Evolutionary conservation across 2,113 vertebrate species (phyloP), one percentile per base, ranked within the genome.

Genomic region (Oplegnathus fasciatus): DNA sequence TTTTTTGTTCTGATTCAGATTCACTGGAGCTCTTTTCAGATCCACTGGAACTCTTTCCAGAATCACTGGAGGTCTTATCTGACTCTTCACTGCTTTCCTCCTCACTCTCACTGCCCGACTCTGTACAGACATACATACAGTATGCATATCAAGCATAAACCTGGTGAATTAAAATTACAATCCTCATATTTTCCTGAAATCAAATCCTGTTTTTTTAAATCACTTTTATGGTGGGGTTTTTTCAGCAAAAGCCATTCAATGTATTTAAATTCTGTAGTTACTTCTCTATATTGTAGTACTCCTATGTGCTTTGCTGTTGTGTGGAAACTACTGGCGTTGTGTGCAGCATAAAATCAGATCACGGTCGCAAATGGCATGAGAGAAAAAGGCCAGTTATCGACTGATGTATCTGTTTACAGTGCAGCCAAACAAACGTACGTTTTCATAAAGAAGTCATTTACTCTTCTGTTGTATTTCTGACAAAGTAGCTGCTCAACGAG

Each of bases 21-120:
- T 96, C 95, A 34, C 93, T 94, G 32, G 94, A 96, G 79, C 95
- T 96, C 58, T 89, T 86, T 30, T 93, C 95, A 6, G 94, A 95
- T 64, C 95, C 94, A 37, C 94, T 95, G 8, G 94, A 96, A 71
- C 95, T 96, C 68, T 94, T 86, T 17, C 92, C 95, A 20, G 94
- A 95, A 71, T 96, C 95, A 37, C 92, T 94, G 37, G 94, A 96
- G 78, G 95, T 96, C 75, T 93, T 90, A 2, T 93, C 95, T 1
- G 95, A 95, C 62, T 94, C 96, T 18, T 96, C 95, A 40, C 94
- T 96, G 80, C 88, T 96, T 10, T 96, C 94, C 87, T 97, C 93
- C n/a, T 94, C 94, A 3, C 95, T 95, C 66, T 91, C 96, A 81
- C 96, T 97, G 83, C 86, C 93, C 54, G 97, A 97, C 46, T 91